phyloP scores from a whole-genome alignment of 2,888 invertebrate species.

The Fragum whitleyi region DNA sequence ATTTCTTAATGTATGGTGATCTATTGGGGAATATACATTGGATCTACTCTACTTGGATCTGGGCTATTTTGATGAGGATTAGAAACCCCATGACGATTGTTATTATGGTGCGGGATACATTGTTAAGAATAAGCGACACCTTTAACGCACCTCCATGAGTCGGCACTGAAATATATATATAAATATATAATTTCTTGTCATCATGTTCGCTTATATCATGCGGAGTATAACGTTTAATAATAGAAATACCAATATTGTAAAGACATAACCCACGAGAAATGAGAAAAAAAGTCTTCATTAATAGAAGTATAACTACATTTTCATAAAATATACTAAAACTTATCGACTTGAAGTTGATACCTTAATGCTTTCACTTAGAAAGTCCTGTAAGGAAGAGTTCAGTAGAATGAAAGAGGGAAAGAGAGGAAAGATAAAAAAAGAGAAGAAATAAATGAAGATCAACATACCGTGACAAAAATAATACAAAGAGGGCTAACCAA shows the following conservation, averaged over 20 bases:
- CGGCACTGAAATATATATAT: slow-evolving; percentile 14
- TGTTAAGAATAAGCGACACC: slow-evolving; percentile 20
- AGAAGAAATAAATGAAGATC: not conserved
- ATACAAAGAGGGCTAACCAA: not conserved
- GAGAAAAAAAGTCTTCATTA: no score
- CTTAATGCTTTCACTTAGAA: no score
- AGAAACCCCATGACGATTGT: slow-evolving; percentile 20
- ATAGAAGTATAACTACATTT: no score
- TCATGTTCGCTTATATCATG: not conserved
- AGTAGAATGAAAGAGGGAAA: not conserved
- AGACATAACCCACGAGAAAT: not conserved
- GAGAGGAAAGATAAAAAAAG: not conserved
- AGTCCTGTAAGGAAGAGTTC: not conserved
- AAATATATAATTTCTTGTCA: not conserved
- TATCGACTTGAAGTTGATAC: no score
- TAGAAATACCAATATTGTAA: not conserved
- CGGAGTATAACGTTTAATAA: not conserved
- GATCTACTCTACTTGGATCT: slow-evolving; percentile 13
- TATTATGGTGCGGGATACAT: slow-evolving; percentile 15
- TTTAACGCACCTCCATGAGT: slow-evolving; percentile 22
- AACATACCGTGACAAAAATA: no score
- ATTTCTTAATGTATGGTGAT: not conserved
- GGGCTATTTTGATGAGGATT: slow-evolving; percentile 15
- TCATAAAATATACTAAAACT: no score
- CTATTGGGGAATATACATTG: not conserved